Evolutionary conservation across 2,888 invertebrate genomes (phyloP).

Genomic region (Drosophila multiciliata): DNA sequence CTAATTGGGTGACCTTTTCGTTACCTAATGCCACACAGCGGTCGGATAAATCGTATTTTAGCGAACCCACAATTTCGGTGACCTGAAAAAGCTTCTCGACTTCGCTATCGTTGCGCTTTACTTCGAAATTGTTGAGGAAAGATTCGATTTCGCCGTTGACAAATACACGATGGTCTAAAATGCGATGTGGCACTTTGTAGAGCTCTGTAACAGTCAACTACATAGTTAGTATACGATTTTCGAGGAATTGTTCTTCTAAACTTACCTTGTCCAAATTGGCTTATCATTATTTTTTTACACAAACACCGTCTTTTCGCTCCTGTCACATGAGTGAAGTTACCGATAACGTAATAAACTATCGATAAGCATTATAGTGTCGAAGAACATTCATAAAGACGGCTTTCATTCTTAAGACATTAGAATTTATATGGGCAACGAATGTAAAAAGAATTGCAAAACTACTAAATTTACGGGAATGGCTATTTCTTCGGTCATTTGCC

Average conservation of each 20-base stretch:
- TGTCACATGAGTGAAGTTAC: constrained; percentile 65
- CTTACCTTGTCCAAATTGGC: constrained; percentile 68
- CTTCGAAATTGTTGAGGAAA: constrained; percentile 94
- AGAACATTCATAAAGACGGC: background rate
- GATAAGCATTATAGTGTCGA: constrained; percentile 3
- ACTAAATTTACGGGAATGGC: background rate
- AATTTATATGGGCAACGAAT: background rate
- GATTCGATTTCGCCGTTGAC: constrained; percentile 94
- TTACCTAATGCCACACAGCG: constrained; percentile 87
- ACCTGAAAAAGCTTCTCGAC: constrained; percentile 91
- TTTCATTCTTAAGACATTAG: background rate
- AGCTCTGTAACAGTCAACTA: constrained; percentile 87
- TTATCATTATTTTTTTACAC: constrained; percentile 68
- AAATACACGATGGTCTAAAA: constrained; percentile 95
- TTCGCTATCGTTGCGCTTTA: constrained; percentile 91
- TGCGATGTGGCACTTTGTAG: constrained; percentile 92
- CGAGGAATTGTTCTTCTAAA: background rate
- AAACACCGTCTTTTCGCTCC: constrained; percentile 22
- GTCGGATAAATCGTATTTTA: constrained; percentile 90
- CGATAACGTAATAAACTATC: constrained; percentile 10
- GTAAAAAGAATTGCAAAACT: background rate
- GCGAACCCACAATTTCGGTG: constrained; percentile 91
- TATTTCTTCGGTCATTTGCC: background rate
- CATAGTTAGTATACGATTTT: background rate
- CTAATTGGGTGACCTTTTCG: constrained; percentile 58